Base-by-base conservation (phyloP, 2,888 invertebrate genomes). In the Parasteatoda lunata region DNA sequence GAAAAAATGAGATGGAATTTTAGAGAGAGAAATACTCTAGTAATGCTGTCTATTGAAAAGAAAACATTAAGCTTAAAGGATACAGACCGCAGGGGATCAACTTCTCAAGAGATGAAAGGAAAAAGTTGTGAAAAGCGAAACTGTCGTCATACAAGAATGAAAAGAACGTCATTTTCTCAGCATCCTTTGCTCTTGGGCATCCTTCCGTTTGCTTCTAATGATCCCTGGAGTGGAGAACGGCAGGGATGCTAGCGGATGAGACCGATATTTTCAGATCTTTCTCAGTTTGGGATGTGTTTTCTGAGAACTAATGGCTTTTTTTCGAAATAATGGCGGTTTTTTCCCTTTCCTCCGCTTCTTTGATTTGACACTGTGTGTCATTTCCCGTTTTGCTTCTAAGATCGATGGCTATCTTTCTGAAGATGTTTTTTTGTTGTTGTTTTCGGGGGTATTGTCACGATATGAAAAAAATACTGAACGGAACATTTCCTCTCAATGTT, bases 191-290 rank as follows among this genome's bases (percentile, higher is more conserved):
- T 77, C 77, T 86, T 45, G 48, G 77, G 85, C 85, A 81, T 86
- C 85, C 85, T 86, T 86, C 80, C 85, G 75, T 71, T 69, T 77
- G 80, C 68, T 76, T 86, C 85, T 86, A 86, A 86, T 86, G 85
- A 86, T 86, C 85, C 85, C 80, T 86, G 68, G 75, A 80, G 80
- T 77, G 76, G 77, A 47, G 65, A 76, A 54, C 85, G 65, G 77
- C 80, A 76, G 83, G 85, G 76, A 64, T 54, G 76, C 72, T 69
- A 80, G 76, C 78, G 85, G 85, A 80, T 86, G 85, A 84, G 84
- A 84, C 84, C 84, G 78, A 72, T 70, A 71, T 79, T 65, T 75
- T 79, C 52, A 59, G 59, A 59, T 59, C 59, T 7, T 4, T 59
- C 59, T 59, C 59, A 59, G 59, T 59, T 59, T 59, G 59, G 8